Evolutionary conservation across 2,888 invertebrate genomes (phyloP).

Genomic region (Leptogaster cylindrica): DNA sequence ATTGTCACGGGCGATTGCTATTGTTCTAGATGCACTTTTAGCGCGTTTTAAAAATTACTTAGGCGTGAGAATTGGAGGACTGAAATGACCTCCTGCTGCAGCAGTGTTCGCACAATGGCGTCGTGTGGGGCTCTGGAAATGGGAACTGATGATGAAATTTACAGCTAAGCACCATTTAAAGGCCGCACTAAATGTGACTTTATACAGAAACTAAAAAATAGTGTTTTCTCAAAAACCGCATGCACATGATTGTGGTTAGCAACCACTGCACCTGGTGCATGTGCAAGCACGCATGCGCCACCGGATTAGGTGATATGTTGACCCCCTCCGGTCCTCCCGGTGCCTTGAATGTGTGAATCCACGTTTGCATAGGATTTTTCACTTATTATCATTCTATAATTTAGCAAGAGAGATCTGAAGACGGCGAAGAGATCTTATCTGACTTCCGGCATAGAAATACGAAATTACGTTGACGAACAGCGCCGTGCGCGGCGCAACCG

Average conservation of each 20-base stretch:
- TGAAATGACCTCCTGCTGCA: conserved; percentile 40
- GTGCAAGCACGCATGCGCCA: background rate
- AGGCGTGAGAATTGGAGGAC: conserved; percentile 44
- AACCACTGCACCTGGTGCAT: background rate
- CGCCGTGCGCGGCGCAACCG: conserved; percentile 1
- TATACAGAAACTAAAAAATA: background rate
- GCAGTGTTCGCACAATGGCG: conserved; percentile 25
- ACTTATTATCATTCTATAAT: conserved; percentile 44
- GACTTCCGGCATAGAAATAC: conserved; percentile 46
- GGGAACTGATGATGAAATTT: conserved; percentile 30
- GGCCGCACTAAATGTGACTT: conserved; percentile 8
- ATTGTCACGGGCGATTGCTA: conserved; percentile 31
- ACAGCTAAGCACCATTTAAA: conserved; percentile 22
- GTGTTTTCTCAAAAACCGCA: background rate
- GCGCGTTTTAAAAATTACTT: conserved; percentile 22
- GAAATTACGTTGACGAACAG: conserved; percentile 37
- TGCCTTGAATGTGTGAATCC: background rate
- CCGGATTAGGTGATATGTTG: background rate
- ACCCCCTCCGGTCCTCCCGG: background rate
- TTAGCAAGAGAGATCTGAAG: conserved; percentile 35
- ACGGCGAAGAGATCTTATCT: conserved; percentile 40
- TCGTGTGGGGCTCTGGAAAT: conserved; percentile 33
- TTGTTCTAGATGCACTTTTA: conserved; percentile 34
- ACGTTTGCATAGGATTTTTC: conserved; percentile 8
- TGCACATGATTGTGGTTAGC: background rate